Conservation (phyloP, 2,888 invertebrate genomes). For the Hartigia nigra region DNA sequence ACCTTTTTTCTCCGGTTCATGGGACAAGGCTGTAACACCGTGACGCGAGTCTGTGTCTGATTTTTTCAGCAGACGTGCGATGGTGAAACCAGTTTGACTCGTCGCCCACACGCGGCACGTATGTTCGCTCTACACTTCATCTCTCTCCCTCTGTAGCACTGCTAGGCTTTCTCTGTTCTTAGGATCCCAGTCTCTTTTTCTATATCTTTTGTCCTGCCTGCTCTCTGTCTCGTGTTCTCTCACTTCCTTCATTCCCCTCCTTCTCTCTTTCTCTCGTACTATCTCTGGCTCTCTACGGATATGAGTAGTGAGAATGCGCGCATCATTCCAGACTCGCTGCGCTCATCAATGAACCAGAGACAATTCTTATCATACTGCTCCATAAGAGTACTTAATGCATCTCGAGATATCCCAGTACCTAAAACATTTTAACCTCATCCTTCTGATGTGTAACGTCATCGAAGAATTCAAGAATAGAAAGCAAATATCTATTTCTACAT, state of each 20-base stretch:
- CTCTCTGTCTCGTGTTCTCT: background rate
- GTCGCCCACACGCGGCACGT: slow-evolving; percentile 36
- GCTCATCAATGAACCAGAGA: background rate
- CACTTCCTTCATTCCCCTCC: background rate
- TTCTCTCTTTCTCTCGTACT: background rate
- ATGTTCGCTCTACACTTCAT: background rate
- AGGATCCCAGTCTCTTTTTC: background rate
- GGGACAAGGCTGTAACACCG: slow-evolving; percentile 8
- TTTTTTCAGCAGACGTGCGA: slow-evolving; percentile 27
- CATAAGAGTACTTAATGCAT: background rate
- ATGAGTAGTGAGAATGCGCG: background rate
- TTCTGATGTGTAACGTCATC: background rate
- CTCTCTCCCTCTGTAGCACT: background rate
- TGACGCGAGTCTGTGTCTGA: slow-evolving; percentile 10
- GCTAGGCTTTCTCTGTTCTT: background rate
- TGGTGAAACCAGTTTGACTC: slow-evolving; percentile 43
- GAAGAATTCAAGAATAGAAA: background rate
- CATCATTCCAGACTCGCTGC: background rate
- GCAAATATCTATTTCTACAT: slow-evolving; percentile 5
- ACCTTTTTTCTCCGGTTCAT: slow-evolving; percentile 1
- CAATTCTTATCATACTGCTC: background rate
- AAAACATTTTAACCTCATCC: background rate
- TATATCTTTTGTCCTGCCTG: background rate
- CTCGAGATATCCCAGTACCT: background rate
- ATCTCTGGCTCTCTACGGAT: background rate